Conservation (phyloP, 1,140 invertebrate genomes). For the Dreissena rostriformis region DNA sequence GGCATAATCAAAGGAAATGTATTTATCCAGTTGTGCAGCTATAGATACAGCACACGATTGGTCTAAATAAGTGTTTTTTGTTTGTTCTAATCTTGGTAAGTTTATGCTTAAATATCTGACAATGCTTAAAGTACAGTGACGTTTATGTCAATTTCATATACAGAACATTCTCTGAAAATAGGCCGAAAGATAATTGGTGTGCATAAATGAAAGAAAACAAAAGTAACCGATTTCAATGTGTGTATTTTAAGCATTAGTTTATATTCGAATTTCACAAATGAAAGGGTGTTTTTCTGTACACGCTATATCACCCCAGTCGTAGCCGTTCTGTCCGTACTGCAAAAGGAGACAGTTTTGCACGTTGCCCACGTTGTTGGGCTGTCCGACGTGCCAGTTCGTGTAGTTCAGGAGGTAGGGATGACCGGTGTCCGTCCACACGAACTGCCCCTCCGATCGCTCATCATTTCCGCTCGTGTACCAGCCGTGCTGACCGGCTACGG, state of each 20-base stretch:
- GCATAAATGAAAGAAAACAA: too few species aligned
- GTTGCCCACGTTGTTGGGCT: constrained; percentile 69
- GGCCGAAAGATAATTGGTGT: too few species aligned
- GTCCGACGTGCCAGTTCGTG: constrained; percentile 67
- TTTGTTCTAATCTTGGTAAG: too few species aligned
- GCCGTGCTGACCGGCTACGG: constrained; percentile 54
- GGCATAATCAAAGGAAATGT: too few species aligned
- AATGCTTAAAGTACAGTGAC: too few species aligned
- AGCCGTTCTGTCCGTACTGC: constrained; percentile 63
- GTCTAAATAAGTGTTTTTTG: too few species aligned
- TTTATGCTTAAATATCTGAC: too few species aligned
- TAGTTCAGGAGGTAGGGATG: constrained; percentile 55
- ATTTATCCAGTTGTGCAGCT: too few species aligned
- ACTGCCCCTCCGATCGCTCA: constrained; percentile 55
- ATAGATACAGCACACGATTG: too few species aligned
- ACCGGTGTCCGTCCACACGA: constrained; percentile 64
- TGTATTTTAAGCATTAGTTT: background rate
- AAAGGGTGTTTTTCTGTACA: constrained; percentile 65
- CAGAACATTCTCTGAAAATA: too few species aligned
- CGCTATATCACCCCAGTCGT: constrained; percentile 69
- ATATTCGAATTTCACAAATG: constrained; percentile 65
- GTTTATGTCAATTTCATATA: too few species aligned
- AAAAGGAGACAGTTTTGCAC: constrained; percentile 67
- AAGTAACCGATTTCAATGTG: too few species aligned
- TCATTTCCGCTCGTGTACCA: constrained; percentile 66